These are phyloP conservation scores for Pemphigus obesinymphae DNA, from an alignment of 1,140 invertebrate genomes.

Conservation along the genomic window DNA sequence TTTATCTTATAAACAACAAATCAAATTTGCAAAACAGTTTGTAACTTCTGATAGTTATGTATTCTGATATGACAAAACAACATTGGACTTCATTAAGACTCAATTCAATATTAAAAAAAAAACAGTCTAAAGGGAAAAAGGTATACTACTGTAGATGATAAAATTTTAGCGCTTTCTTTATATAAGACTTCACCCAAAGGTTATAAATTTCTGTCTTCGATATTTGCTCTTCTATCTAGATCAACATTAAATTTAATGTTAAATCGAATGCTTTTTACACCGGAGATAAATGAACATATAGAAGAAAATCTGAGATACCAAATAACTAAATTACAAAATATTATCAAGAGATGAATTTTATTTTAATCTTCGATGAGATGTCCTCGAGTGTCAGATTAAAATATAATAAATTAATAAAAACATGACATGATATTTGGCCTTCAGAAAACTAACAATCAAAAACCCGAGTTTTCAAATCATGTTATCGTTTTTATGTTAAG, in stretches of 20 bases:
- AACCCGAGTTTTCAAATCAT: background rate
- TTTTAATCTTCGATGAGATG: background rate
- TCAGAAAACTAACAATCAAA: background rate
- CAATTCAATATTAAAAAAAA: background rate
- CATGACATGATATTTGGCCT: background rate
- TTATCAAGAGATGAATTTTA: background rate
- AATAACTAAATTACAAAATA: no score
- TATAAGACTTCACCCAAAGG: background rate
- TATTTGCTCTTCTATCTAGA: background rate
- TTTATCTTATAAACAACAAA: background rate
- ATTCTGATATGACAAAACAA: background rate
- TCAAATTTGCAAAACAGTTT: background rate
- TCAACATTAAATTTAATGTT: no score
- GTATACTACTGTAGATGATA: background rate
- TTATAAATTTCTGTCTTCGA: background rate
- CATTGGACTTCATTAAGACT: background rate
- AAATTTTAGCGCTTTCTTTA: background rate
- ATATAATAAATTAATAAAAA: background rate
- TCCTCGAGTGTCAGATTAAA: background rate
- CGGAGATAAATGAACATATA: background rate
- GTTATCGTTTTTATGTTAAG: background rate
- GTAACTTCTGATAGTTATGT: background rate
- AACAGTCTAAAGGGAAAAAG: background rate
- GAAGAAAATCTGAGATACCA: background rate
- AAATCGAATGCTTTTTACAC: background rate